phyloP scores from a whole-genome alignment of 2,113 vertebrate species.

The Hylia prasina region DNA sequence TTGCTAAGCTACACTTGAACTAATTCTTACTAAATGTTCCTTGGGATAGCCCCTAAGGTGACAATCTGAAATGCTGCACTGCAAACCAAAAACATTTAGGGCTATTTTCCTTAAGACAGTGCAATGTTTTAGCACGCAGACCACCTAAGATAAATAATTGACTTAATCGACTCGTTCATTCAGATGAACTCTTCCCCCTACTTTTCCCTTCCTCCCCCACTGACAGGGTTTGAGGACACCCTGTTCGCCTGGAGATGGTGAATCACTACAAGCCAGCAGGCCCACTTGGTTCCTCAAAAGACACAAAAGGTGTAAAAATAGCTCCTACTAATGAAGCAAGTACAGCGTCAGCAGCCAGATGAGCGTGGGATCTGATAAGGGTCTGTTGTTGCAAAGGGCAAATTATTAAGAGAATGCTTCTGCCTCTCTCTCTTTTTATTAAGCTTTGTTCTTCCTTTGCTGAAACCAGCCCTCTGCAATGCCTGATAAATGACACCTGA shows the following conservation, averaged over 20 bases:
- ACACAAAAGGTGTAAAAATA: slow-evolving; percentile 94
- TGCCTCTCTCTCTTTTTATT: slow-evolving; percentile 63
- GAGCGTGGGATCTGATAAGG: slow-evolving; percentile 84
- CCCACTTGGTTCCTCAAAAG: slow-evolving; percentile 92
- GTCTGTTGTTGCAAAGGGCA: slow-evolving; percentile 75
- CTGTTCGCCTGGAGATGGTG: slow-evolving; percentile 74
- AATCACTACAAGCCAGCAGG: slow-evolving; percentile 83
- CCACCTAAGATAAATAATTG: background rate
- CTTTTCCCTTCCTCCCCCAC: background rate
- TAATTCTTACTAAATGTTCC: background rate
- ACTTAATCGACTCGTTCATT: background rate
- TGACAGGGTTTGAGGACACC: slow-evolving; percentile 48
- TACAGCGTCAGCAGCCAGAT: slow-evolving; percentile 83
- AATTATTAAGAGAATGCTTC: slow-evolving; percentile 76
- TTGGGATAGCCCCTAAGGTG: background rate
- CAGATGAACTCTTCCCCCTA: background rate
- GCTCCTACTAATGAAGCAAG: slow-evolving; percentile 77
- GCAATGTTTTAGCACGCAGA: background rate
- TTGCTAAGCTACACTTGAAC: background rate
- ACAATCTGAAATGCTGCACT: background rate
- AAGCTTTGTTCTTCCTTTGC: slow-evolving; percentile 66
- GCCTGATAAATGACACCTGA: slow-evolving; percentile 66
- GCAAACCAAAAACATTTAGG: background rate
- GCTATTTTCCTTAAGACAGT: background rate
- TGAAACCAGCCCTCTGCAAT: slow-evolving; percentile 57